Evolutionary conservation across 2,888 invertebrate species (phyloP).

Genomic region (Orthonychiurus folsomi): DNA sequence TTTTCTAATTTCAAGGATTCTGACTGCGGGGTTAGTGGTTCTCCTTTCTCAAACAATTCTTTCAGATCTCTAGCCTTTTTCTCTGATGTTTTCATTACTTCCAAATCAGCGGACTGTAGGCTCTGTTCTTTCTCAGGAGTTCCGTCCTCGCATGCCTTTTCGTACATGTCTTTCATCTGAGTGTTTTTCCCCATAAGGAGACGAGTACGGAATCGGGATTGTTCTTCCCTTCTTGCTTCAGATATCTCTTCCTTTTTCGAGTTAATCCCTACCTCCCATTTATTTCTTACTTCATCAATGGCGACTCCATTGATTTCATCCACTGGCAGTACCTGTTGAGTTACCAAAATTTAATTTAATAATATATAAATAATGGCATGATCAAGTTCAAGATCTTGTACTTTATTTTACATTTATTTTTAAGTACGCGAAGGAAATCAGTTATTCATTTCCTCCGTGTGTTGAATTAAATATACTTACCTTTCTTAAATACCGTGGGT

Average conservation of each 20-base stretch:
- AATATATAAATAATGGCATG: no score
- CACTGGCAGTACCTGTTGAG: neutral
- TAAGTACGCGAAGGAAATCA: no score
- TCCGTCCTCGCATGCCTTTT: constrained; percentile 60
- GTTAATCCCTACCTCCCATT: constrained; percentile 59
- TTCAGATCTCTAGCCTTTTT: constrained; percentile 45
- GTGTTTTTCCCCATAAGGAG: constrained; percentile 70
- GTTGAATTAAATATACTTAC: no score
- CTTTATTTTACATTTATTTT: constrained; percentile 2
- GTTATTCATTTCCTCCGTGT: no score
- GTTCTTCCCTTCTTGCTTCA: constrained; percentile 78
- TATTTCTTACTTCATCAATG: constrained; percentile 27
- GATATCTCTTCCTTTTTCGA: constrained; percentile 53
- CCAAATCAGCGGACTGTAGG: neutral
- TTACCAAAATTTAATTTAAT: no score
- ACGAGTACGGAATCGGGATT: constrained; percentile 73
- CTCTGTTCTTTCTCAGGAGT: constrained; percentile 13
- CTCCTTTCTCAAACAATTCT: constrained; percentile 70
- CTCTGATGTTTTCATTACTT: constrained; percentile 26
- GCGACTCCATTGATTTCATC: constrained; percentile 26
- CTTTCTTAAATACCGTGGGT: neutral
- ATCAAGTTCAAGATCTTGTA: neutral
- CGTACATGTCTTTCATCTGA: constrained; percentile 84
- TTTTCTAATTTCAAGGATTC: constrained; percentile 43
- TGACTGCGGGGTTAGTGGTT: constrained; percentile 5